phyloP scores from a whole-genome alignment of 2,888 invertebrate species.

The Rapana venosa region DNA sequence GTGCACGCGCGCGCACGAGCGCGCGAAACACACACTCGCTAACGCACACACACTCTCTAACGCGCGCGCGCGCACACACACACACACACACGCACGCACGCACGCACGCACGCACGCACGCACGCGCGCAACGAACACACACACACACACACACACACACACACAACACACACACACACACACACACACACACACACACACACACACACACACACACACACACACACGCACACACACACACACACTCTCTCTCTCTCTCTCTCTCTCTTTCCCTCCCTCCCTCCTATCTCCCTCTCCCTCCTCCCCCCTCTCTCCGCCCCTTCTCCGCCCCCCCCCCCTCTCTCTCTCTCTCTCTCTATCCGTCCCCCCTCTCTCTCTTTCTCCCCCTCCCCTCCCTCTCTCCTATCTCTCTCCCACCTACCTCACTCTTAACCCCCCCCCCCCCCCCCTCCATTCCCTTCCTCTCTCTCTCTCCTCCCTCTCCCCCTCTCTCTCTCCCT shows the following conservation, averaged over 20 bases:
- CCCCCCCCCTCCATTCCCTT: background rate
- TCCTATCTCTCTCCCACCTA: too few relatives aligned
- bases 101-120: background rate
- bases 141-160: too few relatives aligned
- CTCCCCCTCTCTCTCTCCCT: background rate
- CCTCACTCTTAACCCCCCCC: too few relatives aligned
- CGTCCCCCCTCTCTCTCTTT: background rate
- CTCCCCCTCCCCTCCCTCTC: too few relatives aligned
- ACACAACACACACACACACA: background rate
- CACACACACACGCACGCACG: background rate
- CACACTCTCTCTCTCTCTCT: background rate
- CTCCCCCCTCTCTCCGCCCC: background rate
- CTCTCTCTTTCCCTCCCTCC: too few relatives aligned
- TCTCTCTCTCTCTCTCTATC: background rate
- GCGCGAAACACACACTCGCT: background rate
- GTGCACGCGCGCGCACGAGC: background rate
- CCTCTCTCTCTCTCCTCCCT: background rate
- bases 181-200: background rate
- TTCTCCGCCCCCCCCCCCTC: background rate
- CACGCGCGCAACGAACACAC: too few relatives aligned
- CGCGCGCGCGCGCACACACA: background rate
- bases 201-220: background rate
- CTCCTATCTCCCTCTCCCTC: background rate
- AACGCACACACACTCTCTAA: background rate
- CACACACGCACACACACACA: background rate